Evolutionary conservation across 2,888 invertebrate genomes (phyloP).

Genomic region (Muschampia staudingeri): DNA sequence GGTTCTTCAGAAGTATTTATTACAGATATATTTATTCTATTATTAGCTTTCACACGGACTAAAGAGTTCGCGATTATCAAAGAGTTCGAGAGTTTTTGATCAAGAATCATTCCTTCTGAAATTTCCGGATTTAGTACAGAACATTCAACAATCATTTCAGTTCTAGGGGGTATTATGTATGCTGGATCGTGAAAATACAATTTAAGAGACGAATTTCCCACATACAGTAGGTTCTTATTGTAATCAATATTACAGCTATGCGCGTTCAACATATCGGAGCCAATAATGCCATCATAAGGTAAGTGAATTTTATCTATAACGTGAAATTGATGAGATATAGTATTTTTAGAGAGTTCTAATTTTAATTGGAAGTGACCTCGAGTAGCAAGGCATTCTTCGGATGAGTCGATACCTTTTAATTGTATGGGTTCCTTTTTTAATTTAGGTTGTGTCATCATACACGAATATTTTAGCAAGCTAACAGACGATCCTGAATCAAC

Average conservation of each 20-base stretch:
- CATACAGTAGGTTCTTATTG: not conserved
- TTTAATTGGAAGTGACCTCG: conserved; percentile 22
- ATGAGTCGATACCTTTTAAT: conserved; percentile 19
- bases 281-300: conserved; percentile 50
- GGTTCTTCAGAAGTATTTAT: conserved; percentile 8
- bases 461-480: not conserved
- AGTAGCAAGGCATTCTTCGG: not conserved
- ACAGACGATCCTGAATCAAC: not conserved
- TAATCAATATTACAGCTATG: conserved; percentile 36
- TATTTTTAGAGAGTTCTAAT: conserved; percentile 2
- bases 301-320: conserved; percentile 46
- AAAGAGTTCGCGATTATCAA: not conserved
- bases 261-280: conserved; percentile 42
- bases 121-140: conserved; percentile 4
- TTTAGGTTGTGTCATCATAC: conserved; percentile 2
- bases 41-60: not conserved
- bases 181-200: conserved; percentile 4
- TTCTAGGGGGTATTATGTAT: conserved; percentile 12
- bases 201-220: not conserved
- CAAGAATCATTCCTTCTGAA: not conserved
- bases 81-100: not conserved
- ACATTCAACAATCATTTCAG: conserved; percentile 7
- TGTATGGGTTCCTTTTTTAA: not conserved
- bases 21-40: conserved; percentile 9
- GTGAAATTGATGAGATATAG: conserved; percentile 30